Conservation (phyloP, 30 jellyfish, hydroid and myxozoan species). For the Sanderia malayensis region DNA sequence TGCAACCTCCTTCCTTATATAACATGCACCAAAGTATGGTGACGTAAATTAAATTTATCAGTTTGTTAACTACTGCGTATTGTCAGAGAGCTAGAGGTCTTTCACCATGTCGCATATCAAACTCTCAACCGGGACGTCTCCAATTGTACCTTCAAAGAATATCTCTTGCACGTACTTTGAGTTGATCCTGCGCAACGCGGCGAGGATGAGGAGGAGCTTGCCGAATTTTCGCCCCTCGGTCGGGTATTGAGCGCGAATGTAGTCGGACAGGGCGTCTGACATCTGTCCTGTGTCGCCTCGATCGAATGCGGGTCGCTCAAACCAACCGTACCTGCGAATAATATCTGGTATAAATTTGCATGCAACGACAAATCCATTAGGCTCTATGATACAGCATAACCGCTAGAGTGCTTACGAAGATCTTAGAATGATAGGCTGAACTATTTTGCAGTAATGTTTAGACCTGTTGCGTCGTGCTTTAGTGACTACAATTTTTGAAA, state of each 20-base stretch:
- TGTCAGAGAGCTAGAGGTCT: conserved; percentile 15
- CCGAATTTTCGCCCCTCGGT: conserved; percentile 70
- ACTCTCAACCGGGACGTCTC: conserved; percentile 79
- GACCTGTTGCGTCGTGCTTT: too few relatives aligned
- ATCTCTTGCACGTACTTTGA: conserved; percentile 63
- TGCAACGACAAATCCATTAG: too few relatives aligned
- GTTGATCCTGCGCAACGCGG: conserved; percentile 58
- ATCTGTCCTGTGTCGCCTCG: conserved; percentile 59
- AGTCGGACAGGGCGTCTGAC: conserved; percentile 75
- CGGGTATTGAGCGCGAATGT: conserved; percentile 57
- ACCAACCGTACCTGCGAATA: conserved; percentile 72
- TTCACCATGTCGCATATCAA: conserved; percentile 71
- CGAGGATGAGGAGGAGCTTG: conserved; percentile 50
- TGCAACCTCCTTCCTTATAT: too few relatives aligned
- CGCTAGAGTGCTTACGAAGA: too few relatives aligned
- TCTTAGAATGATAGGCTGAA: too few relatives aligned
- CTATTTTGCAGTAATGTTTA: too few relatives aligned
- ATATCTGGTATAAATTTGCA: too few relatives aligned
- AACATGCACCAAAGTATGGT: too few relatives aligned
- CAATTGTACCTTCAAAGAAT: conserved; percentile 73
- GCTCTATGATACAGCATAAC: too few relatives aligned
- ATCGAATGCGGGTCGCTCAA: conserved; percentile 52
- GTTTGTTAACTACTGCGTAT: too few relatives aligned
- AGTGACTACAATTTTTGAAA: too few relatives aligned
- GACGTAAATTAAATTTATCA: too few relatives aligned